Evolutionary conservation across 2,888 invertebrate genomes (phyloP).

Genomic region (Acleris holmiana): DNA sequence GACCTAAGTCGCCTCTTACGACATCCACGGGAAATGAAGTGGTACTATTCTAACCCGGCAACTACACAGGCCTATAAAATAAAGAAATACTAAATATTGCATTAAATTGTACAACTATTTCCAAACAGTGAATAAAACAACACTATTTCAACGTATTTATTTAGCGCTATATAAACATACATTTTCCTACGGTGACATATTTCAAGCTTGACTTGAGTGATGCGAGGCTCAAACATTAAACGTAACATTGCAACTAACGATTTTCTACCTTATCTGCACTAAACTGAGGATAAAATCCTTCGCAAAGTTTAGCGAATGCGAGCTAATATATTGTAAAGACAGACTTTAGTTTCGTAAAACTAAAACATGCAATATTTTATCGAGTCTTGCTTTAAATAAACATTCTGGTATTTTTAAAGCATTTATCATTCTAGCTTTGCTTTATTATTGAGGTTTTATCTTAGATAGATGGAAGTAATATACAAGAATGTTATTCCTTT

Average conservation of each 20-base stretch:
- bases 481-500: no score
- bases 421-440: no score
- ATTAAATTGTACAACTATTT: no score
- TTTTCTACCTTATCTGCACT: not conserved
- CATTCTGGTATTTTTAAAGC: no score
- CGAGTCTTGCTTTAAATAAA: not conserved
- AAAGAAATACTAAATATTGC: no score
- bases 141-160: not conserved
- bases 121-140: not conserved
- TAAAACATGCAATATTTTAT: conserved; percentile 12
- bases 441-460: no score
- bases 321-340: conserved; percentile 18
- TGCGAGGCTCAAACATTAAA: conserved; percentile 11
- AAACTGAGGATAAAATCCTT: not conserved
- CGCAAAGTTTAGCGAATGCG: not conserved
- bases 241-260: not conserved
- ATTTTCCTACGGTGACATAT: conserved; percentile 13
- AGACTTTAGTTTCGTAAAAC: conserved; percentile 15
- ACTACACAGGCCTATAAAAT: no score
- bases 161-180: not conserved
- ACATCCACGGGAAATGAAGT: no score
- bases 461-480: no score
- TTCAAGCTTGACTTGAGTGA: conserved; percentile 17
- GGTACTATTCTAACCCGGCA: no score
- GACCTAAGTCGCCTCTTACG: no score